A percentile compares a stretch with the other conserved stretches of the same genome.
Evolutionary conservation across 2,797 vertebrate genomes (phyloP).

Genomic region (Cyclura pinguis): DNA sequence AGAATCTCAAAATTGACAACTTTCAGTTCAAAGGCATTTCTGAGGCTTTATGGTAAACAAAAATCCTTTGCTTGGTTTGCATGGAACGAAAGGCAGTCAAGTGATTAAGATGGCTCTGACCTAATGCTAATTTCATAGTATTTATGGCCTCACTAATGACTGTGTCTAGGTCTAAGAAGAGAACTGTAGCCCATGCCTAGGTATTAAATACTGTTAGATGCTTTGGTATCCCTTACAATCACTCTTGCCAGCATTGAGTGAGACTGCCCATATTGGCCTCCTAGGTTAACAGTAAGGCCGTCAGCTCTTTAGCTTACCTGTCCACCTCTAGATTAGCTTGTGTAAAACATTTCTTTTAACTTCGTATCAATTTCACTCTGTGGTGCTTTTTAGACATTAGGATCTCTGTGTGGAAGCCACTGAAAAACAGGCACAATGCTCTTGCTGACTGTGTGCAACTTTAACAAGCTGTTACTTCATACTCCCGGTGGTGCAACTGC

Average conservation of each 20-base stretch:
- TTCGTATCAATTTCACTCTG: neutral
- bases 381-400: neutral
- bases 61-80: neutral
- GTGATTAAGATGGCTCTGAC: neutral
- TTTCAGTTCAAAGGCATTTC: neutral
- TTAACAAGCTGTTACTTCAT: neutral
- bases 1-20: neutral
- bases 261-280: neutral
- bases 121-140: neutral
- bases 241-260: neutral
- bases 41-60: neutral
- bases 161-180: neutral
- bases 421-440: neutral
- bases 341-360: neutral
- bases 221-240: neutral
- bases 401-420: neutral
- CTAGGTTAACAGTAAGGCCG: neutral
- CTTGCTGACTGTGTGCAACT: neutral
- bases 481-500: neutral
- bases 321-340: neutral
- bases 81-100: neutral
- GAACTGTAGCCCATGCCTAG: neutral
- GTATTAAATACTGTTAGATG: neutral
- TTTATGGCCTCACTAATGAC: neutral
- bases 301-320: neutral